Evolutionary conservation across 2,888 invertebrate genomes (phyloP).

Genomic region (Camptogramma bilineatum): DNA sequence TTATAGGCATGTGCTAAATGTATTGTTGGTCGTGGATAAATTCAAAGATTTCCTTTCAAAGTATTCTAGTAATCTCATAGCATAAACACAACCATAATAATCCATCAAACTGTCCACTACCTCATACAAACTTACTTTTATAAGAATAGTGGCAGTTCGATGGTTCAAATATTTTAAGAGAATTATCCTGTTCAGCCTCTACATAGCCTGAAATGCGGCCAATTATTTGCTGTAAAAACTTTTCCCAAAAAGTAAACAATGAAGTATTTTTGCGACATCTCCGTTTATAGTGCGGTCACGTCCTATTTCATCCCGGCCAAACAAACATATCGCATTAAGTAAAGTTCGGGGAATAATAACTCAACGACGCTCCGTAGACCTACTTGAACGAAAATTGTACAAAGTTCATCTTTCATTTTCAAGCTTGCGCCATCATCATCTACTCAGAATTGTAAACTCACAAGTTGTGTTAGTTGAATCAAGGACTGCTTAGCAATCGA

Average conservation of each 20-base stretch:
- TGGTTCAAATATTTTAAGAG: no score
- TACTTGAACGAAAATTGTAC: not conserved
- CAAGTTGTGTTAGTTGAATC: no score
- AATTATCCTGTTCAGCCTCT: not conserved
- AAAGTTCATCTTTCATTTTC: not conserved
- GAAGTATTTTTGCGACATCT: slow-evolving; percentile 22
- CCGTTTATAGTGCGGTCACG: slow-evolving; percentile 31
- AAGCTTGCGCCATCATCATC: no score
- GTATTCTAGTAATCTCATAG: no score
- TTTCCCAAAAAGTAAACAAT: slow-evolving; percentile 11
- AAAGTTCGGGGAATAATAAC: not conserved
- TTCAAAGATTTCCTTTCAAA: no score
- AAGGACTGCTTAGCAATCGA: no score
- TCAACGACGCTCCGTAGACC: not conserved
- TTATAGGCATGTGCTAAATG: no score
- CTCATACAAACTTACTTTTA: not conserved
- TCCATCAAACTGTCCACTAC: no score
- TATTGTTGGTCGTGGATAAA: no score
- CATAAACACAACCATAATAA: no score
- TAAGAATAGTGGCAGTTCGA: not conserved
- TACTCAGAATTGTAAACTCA: no score
- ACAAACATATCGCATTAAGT: slow-evolving; percentile 15
- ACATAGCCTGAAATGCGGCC: not conserved
- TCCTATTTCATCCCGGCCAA: slow-evolving; percentile 31
- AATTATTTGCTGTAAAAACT: not conserved